Percentiles rank a stretch among this genome's conserved stretches.
Conservation (phyloP, 2,113 vertebrate genomes). For the Danio rerio region DNA sequence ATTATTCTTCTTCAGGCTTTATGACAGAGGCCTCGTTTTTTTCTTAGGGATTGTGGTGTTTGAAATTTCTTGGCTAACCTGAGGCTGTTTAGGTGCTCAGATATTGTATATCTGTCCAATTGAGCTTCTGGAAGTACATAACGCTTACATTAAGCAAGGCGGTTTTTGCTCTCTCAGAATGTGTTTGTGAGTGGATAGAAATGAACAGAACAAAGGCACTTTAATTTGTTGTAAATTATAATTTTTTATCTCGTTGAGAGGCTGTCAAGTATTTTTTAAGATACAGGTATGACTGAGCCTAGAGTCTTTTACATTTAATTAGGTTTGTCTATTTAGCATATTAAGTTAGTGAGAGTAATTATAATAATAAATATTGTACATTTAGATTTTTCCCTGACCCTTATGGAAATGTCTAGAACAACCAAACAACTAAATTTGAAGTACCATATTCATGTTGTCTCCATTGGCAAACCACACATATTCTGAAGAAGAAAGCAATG, state of each 20-base stretch:
- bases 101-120: conserved; percentile 57
- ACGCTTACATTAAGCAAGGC: conserved; percentile 59
- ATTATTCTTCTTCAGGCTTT: conserved; percentile 62
- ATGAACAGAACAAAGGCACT: neutral
- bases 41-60: conserved; percentile 47
- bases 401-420: neutral
- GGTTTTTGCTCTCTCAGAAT: neutral
- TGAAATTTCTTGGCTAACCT: conserved; percentile 62
- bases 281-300: neutral
- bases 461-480: neutral
- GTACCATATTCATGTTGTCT: neutral
- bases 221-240: neutral
- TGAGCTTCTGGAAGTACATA: conserved; percentile 37
- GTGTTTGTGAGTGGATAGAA: conserved; percentile 9
- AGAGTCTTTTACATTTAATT: neutral
- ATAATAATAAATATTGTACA: neutral
- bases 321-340: neutral
- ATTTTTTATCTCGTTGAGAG: neutral
- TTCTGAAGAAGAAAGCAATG: too few relatives aligned
- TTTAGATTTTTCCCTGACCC: neutral
- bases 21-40: conserved; percentile 53
- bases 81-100: conserved; percentile 64
- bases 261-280: conserved; percentile 16
- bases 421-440: neutral
- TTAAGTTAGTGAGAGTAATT: neutral